These are phyloP conservation scores for Drymonia ruficornis DNA, from an alignment of 2,888 invertebrate species.

Conservation along the genomic window DNA sequence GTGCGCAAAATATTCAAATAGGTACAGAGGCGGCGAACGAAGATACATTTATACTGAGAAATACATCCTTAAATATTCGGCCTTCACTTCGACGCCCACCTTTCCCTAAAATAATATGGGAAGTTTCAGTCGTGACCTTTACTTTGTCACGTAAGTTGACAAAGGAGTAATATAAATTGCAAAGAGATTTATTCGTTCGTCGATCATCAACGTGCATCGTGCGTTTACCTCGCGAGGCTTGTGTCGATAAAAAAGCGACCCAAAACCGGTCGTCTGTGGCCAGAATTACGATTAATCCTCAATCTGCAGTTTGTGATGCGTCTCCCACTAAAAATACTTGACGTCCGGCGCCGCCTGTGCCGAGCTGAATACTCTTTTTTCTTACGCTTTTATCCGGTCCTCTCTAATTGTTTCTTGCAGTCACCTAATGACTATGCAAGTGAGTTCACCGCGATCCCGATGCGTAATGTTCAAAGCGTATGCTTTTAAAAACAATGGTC, in stretches of 20 bases:
- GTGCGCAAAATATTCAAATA: constrained; percentile 52
- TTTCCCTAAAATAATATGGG: constrained; percentile 37
- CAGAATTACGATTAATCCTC: constrained; percentile 75
- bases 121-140: constrained; percentile 33
- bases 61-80: constrained; percentile 49
- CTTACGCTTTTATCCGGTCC: constrained; percentile 26
- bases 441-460: constrained; percentile 33
- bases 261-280: constrained; percentile 71
- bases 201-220: constrained; percentile 44
- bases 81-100: constrained; percentile 48
- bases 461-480: constrained; percentile 30
- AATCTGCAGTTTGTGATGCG: constrained; percentile 59
- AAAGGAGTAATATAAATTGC: constrained; percentile 29
- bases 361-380: constrained; percentile 18
- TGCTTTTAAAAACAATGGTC: constrained; percentile 54
- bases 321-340: constrained; percentile 64
- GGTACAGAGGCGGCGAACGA: constrained; percentile 55
- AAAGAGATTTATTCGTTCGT: constrained; percentile 46
- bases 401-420: constrained; percentile 34
- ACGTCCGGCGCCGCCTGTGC: constrained; percentile 22
- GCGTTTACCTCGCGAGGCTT: constrained; percentile 53
- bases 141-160: constrained; percentile 29
- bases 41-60: constrained; percentile 44
- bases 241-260: constrained; percentile 56
- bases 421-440: constrained; percentile 32